These are phyloP conservation scores for Eulemur rufifrons DNA, from an alignment of 2,113 vertebrate genomes.

Conservation along the genomic window DNA sequence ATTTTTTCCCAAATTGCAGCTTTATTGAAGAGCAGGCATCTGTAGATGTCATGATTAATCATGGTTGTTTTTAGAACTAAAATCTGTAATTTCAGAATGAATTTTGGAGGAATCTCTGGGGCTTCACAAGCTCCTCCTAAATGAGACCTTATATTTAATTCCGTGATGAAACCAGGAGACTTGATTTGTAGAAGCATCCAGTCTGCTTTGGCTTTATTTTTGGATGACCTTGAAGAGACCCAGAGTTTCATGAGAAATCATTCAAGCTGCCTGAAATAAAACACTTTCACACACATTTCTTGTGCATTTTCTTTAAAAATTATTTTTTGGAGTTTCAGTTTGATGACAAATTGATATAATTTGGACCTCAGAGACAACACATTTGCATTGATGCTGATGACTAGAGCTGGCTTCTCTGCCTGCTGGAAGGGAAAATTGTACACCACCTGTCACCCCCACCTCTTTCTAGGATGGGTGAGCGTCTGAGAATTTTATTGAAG, in stretches of 20 bases:
- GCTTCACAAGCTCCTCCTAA: background rate
- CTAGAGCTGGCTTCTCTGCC: background rate
- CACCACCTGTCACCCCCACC: accelerated
- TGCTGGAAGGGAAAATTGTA: accelerated
- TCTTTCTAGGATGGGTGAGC: background rate
- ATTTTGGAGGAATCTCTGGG: background rate
- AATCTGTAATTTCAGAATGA: constrained; percentile 59
- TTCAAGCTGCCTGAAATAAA: background rate
- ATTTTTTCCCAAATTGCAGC: constrained; percentile 66
- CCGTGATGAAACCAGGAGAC: background rate
- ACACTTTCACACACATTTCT: background rate
- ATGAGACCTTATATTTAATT: constrained; percentile 17
- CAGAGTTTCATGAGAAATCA: background rate
- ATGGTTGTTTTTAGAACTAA: constrained; percentile 67
- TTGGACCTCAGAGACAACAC: background rate
- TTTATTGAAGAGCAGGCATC: constrained; percentile 63
- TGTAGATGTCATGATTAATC: constrained; percentile 68
- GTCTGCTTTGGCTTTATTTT: constrained; percentile 48
- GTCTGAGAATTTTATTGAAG: background rate
- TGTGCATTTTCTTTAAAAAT: background rate
- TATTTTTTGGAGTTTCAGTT: background rate
- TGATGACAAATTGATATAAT: background rate
- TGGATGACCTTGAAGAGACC: constrained; percentile 16
- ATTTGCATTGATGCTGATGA: background rate
- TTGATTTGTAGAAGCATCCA: background rate